Base-by-base conservation (phyloP, 2,888 invertebrate genomes). In the Troides oblongomaculatus region DNA sequence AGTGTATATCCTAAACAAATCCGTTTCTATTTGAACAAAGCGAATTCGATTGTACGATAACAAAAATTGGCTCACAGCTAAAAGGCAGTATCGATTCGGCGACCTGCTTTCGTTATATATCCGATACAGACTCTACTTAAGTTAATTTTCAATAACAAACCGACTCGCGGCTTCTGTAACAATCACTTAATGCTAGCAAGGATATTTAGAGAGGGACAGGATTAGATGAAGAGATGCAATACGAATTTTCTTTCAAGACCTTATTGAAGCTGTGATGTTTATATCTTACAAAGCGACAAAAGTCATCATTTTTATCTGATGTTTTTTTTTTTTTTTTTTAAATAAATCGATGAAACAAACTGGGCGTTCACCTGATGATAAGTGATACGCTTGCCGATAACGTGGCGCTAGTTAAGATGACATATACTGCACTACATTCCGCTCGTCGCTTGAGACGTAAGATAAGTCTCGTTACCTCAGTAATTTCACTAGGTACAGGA, bases 61-160 rank as follows among this genome's bases (percentile, higher is more conserved):
- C n/a, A 63, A 46, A 58, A 68, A 30, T 67, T 62, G 56, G 30
- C 68, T 58, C 50, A 30, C 63, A 46, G 62, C 50, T 63, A 57
- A 68, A 63, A 68, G 25, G 21, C 58, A 30, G 17, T 68, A 68
- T 68, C 62, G 68, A 68, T 68, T 63, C 59, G 4, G 59, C 68
- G 68, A 63, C 68, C 63, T 68, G 46, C 46, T 68, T 68, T 23
- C 57, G 21, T 18, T 58, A 12, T 67, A 30, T 50, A 50, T 23
- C 17, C 36, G 36, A 60, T 60, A 53, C 59, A 39, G 64, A 64
- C 43, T 64, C 10, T 58, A 68, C 18, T 58, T 18, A 68, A 30
- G 17, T 39, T 63, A 50, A 30, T 46, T 14, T 62, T 58, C 43
- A 62, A 67, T 18, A 56, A 39, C 66, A 36, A 57, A 43, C 23